These are phyloP conservation scores for Acanthornis magna DNA, from an alignment of 2,797 vertebrate species.

Conservation along the genomic window DNA sequence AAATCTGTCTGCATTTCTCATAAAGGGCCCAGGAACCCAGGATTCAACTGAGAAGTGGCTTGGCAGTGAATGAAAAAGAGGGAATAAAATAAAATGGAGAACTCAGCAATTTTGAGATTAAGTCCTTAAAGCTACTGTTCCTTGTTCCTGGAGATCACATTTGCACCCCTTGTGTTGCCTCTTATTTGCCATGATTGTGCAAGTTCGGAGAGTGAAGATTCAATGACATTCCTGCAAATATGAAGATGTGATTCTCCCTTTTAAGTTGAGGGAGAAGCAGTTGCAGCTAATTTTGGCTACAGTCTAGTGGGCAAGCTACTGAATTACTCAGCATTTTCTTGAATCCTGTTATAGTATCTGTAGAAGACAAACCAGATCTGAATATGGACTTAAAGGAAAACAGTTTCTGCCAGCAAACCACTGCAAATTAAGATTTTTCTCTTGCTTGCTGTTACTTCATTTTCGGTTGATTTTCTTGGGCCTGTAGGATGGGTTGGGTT, in stretches of 20 bases:
- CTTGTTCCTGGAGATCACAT: background rate
- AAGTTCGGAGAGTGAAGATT: background rate
- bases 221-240: background rate
- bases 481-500: background rate
- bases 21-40: background rate
- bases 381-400: background rate
- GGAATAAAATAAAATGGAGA: background rate
- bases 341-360: background rate
- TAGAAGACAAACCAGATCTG: background rate
- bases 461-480: background rate
- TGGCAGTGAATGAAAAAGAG: background rate
- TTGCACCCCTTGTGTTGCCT: background rate
- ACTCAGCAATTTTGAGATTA: background rate
- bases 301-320: background rate
- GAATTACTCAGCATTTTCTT: background rate
- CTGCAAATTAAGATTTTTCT: background rate
- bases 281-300: background rate
- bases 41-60: background rate
- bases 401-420: background rate
- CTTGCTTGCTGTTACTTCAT: background rate
- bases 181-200: background rate
- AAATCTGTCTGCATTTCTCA: background rate
- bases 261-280: background rate
- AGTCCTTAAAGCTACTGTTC: background rate
- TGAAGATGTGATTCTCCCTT: background rate